phyloP scores from a whole-genome alignment of 1,140 invertebrate species.

The Streblospio benedicti region DNA sequence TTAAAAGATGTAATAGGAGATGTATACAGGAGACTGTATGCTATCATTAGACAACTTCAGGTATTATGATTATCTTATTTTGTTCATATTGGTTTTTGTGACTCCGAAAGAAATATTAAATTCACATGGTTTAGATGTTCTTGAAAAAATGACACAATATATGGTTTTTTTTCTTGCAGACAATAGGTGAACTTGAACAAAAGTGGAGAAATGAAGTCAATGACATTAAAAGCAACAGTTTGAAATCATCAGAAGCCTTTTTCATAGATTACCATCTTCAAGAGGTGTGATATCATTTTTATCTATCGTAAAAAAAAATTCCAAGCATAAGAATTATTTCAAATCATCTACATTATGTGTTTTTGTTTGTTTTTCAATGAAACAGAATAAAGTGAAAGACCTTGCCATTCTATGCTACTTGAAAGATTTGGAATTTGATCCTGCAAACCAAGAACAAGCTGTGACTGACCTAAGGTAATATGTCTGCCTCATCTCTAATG shows the following conservation, averaged over 20 bases:
- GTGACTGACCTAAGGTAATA: slow-evolving; percentile 32
- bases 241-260: slow-evolving; percentile 27
- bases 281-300: slow-evolving; percentile 29
- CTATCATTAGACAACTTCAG: slow-evolving; percentile 42
- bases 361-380: slow-evolving; percentile 12
- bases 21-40: slow-evolving; percentile 35
- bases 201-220: slow-evolving; percentile 40
- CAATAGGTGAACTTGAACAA: slow-evolving; percentile 43
- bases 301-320: background rate
- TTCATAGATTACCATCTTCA: slow-evolving; percentile 44
- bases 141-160: too few species aligned
- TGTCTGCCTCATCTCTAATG: background rate
- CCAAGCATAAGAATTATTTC: background rate
- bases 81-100: background rate
- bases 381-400: slow-evolving; percentile 41
- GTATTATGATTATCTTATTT: slow-evolving; percentile 23
- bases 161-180: slow-evolving; percentile 29
- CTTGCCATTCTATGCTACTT: slow-evolving; percentile 42
- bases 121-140: too few species aligned
- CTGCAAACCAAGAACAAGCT: slow-evolving; percentile 28
- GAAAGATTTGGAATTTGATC: slow-evolving; percentile 38
- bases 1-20: slow-evolving; percentile 37
- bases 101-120: too few species aligned
- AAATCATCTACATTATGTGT: background rate
- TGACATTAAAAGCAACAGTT: slow-evolving; percentile 29